phyloP scores from a whole-genome alignment of 2,797 vertebrate species.

The Balearica regulorum region DNA sequence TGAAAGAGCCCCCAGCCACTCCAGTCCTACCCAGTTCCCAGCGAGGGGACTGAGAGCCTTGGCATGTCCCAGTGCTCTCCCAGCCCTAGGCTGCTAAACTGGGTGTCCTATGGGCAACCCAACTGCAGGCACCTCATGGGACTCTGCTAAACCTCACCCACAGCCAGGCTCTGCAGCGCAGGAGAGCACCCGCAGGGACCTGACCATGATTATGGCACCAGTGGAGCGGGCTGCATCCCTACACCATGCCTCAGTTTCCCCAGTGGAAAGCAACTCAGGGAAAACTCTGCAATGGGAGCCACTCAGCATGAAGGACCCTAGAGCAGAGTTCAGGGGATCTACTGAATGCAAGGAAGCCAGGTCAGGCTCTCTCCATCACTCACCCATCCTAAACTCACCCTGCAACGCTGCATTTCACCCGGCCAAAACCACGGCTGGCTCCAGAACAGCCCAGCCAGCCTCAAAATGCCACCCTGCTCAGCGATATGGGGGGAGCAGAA shows the following conservation, averaged over 20 bases:
- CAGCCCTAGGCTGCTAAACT: neutral
- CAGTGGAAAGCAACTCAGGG: fast-evolving
- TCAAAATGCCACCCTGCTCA: fast-evolving
- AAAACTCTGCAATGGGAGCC: neutral
- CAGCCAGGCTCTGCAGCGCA: neutral
- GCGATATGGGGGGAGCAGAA: fast-evolving
- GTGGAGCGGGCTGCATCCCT: neutral
- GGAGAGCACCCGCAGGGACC: neutral
- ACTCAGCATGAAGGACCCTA: neutral
- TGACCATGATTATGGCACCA: fast-evolving
- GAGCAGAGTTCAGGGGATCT: neutral
- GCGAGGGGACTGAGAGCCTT: fast-evolving
- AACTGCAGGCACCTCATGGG: neutral
- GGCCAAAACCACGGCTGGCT: fast-evolving
- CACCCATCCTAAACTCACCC: neutral
- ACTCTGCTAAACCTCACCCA: neutral
- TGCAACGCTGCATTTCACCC: neutral
- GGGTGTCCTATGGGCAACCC: neutral
- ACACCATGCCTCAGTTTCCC: neutral
- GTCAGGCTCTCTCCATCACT: neutral
- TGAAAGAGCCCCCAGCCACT: neutral
- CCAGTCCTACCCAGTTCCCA: neutral
- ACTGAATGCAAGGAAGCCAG: fast-evolving
- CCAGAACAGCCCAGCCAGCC: neutral
- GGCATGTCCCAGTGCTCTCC: neutral